Evolutionary conservation across 2,888 invertebrate species (phyloP).

Genomic region (Entomobrya multifasciata): DNA sequence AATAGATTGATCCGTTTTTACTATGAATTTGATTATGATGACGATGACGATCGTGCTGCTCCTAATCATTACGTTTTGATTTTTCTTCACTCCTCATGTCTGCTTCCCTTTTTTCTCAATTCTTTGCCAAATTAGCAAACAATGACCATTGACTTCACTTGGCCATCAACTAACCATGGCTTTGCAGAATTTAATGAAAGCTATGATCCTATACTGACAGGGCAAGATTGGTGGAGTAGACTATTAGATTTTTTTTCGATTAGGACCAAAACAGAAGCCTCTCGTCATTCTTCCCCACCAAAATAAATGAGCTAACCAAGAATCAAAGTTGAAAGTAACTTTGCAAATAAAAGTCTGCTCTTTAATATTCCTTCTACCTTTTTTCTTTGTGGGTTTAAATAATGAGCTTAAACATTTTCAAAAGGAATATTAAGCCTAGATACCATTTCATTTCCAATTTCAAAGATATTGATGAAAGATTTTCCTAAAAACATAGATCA

Average conservation of each 20-base stretch:
- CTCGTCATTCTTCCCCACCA: background rate
- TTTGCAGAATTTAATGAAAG: constrained; percentile 64
- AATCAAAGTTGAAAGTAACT: background rate
- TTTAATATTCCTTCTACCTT: background rate
- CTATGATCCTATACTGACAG: constrained; percentile 61
- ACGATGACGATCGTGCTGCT: constrained; percentile 9
- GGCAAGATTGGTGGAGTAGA: too few species aligned
- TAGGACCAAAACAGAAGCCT: too few species aligned
- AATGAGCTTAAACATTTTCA: constrained; percentile 9
- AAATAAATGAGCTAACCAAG: constrained; percentile 35
- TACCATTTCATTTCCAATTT: background rate
- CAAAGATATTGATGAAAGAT: background rate
- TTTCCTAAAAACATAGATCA: background rate
- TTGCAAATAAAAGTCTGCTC: background rate
- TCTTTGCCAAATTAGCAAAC: constrained; percentile 63
- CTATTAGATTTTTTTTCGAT: too few species aligned
- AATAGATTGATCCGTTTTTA: constrained; percentile 27
- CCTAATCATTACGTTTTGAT: constrained; percentile 1
- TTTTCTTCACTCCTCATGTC: background rate
- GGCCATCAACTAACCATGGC: too few species aligned
- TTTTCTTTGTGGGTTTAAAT: constrained; percentile 3
- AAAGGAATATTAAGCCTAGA: background rate
- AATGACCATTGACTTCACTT: constrained; percentile 22
- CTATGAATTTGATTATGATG: constrained; percentile 1
- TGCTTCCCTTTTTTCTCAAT: background rate